These are phyloP conservation scores for Pipistrellus pipistrellus DNA, from an alignment of 2,797 vertebrate species.

Conservation along the genomic window DNA sequence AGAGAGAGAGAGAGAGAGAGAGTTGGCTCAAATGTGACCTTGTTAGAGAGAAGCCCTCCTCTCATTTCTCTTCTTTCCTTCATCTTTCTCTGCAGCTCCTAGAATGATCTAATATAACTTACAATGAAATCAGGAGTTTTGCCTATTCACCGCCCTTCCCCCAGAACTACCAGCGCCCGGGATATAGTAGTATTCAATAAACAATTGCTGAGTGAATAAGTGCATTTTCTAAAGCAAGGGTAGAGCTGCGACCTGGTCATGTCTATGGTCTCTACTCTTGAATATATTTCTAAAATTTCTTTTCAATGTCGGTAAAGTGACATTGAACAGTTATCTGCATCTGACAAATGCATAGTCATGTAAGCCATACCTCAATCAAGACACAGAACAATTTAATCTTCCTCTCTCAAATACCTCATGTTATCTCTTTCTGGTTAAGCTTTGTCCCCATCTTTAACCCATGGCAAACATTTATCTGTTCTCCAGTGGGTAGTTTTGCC, in stretches of 20 bases:
- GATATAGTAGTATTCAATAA: background rate
- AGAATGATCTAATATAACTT: background rate
- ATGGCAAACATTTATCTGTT: background rate
- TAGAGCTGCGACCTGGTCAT: background rate
- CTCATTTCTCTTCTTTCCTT: background rate
- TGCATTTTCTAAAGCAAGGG: background rate
- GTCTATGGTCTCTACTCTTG: background rate
- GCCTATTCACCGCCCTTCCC: background rate
- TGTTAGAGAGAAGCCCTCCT: too few relatives aligned
- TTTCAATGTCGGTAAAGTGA: background rate
- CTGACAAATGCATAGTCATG: background rate
- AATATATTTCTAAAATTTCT: background rate
- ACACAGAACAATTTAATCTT: background rate
- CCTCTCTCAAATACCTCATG: background rate
- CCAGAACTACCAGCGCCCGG: background rate
- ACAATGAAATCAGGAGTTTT: background rate
- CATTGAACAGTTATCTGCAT: background rate
- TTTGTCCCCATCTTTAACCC: background rate
- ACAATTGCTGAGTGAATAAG: background rate
- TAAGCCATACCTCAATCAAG: background rate
- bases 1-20: too few relatives aligned
- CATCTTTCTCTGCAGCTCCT: background rate
- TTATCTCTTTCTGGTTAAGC: background rate
- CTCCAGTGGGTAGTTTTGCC: background rate
- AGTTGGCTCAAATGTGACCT: background rate